phyloP scores from a whole-genome alignment of 2,888 invertebrate genomes.

The Diplazon laetatorius region DNA sequence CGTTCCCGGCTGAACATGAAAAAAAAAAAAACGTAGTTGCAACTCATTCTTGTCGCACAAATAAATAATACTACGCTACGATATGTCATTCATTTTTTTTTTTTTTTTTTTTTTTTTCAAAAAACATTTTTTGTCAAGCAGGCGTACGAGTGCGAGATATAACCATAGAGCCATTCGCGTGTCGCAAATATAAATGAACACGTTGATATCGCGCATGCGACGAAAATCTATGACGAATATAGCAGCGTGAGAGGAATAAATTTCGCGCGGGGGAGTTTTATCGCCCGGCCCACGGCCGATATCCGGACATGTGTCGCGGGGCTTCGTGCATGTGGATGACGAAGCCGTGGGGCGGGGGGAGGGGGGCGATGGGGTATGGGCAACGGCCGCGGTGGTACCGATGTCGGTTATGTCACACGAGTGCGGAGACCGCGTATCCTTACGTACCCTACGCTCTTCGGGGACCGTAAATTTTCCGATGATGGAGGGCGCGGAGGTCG shows the following conservation, averaged over 20 bases:
- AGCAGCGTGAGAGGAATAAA: slow-evolving; percentile 47
- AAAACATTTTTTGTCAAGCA: slow-evolving; percentile 21
- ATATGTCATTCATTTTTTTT: slow-evolving; percentile 13
- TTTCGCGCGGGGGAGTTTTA: slow-evolving; percentile 47
- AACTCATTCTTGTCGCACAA: slow-evolving; percentile 17
- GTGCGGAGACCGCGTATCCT: slow-evolving; percentile 34
- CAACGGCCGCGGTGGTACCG: slow-evolving; percentile 17
- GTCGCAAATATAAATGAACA: not conserved
- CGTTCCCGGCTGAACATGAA: not conserved
- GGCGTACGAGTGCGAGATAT: not conserved
- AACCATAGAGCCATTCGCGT: not conserved
- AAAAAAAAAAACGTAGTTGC: not conserved
- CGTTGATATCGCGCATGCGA: slow-evolving; percentile 29
- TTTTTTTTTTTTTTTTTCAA: too few species aligned
- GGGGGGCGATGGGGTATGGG: too few species aligned
- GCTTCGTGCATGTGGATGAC: slow-evolving; percentile 18
- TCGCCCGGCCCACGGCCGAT: slow-evolving; percentile 33
- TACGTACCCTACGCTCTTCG: slow-evolving; percentile 29
- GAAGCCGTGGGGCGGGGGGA: too few species aligned
- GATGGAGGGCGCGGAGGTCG: slow-evolving; percentile 45
- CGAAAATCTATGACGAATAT: slow-evolving; percentile 41
- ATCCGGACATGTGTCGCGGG: slow-evolving; percentile 29
- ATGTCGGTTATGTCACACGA: slow-evolving; percentile 34
- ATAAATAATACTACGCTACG: slow-evolving; percentile 27
- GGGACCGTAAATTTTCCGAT: slow-evolving; percentile 55